phyloP scores from a whole-genome alignment of 1,140 invertebrate species.

The Acyrthosiphon pisum region DNA sequence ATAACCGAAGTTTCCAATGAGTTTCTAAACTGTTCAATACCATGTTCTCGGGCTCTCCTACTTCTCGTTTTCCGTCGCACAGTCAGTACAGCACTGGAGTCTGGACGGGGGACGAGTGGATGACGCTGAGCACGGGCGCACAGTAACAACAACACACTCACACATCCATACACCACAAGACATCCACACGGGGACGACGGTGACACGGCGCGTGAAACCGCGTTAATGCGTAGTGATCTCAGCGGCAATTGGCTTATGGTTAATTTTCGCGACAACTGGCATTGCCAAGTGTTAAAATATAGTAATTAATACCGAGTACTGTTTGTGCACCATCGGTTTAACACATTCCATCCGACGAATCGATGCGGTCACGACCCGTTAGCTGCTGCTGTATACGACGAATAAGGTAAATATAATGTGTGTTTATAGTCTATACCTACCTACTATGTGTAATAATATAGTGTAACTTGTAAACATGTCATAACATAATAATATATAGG shows the following conservation, averaged over 20 bases:
- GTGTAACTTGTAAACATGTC: no score
- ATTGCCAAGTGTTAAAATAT: no score
- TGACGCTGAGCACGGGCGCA: not conserved
- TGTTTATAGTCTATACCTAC: not conserved
- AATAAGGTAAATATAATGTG: not conserved
- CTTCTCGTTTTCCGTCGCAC: not conserved
- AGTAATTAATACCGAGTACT: no score
- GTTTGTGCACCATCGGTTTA: no score
- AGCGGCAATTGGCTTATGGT: no score
- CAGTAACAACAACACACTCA: not conserved
- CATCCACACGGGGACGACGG: not conserved
- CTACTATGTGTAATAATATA: no score
- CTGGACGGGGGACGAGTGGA: not conserved
- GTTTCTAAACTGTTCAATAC: not conserved
- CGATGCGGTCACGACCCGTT: not conserved
- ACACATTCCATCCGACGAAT: no score
- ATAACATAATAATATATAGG: no score
- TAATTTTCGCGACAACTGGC: no score
- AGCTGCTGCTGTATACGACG: not conserved
- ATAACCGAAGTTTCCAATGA: not conserved
- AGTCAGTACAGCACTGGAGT: not conserved
- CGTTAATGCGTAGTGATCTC: no score
- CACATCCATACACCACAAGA: not conserved
- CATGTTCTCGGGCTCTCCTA: not conserved
- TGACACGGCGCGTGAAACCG: not conserved